Evolutionary conservation across 1,140 invertebrate species (phyloP).

Genomic region (Battus philenor): DNA sequence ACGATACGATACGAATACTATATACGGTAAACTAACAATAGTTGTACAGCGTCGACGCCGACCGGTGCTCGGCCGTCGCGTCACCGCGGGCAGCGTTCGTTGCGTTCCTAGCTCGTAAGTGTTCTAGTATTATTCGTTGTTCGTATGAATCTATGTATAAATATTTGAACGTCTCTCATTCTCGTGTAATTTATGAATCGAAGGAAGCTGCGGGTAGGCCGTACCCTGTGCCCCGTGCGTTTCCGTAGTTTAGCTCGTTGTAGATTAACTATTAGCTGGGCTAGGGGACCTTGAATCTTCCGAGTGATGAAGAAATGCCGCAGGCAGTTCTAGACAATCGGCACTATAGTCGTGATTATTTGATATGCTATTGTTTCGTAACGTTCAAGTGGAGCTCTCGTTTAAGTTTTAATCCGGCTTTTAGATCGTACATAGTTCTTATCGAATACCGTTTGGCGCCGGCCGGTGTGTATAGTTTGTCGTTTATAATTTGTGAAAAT

Average conservation of each 20-base stretch:
- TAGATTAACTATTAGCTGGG: constrained; percentile 74
- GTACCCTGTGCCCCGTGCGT: constrained; percentile 45
- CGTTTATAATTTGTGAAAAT: constrained; percentile 71
- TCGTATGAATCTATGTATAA: constrained; percentile 76
- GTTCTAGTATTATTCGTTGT: constrained; percentile 75
- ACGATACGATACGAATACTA: constrained; percentile 43
- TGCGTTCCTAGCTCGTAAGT: constrained; percentile 63
- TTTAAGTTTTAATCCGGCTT: constrained; percentile 68
- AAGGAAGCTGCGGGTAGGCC: constrained; percentile 49
- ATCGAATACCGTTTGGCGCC: constrained; percentile 69
- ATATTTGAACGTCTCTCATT: constrained; percentile 75
- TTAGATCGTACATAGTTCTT: constrained; percentile 67
- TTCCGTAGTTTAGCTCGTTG: constrained; percentile 69
- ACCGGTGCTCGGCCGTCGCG: constrained; percentile 54
- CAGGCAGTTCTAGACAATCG: constrained; percentile 74
- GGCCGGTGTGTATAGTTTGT: constrained; percentile 72
- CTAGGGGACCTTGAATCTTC: constrained; percentile 74
- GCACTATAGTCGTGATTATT: constrained; percentile 72
- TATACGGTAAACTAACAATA: constrained; percentile 47
- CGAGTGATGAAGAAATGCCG: constrained; percentile 59
- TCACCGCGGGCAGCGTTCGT: constrained; percentile 48
- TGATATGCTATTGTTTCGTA: constrained; percentile 56
- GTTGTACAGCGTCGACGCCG: constrained; percentile 59
- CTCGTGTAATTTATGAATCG: constrained; percentile 73
- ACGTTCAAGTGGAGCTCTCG: constrained; percentile 69